phyloP scores from a whole-genome alignment of 2,797 vertebrate genomes.

The Microchirus variegatus region DNA sequence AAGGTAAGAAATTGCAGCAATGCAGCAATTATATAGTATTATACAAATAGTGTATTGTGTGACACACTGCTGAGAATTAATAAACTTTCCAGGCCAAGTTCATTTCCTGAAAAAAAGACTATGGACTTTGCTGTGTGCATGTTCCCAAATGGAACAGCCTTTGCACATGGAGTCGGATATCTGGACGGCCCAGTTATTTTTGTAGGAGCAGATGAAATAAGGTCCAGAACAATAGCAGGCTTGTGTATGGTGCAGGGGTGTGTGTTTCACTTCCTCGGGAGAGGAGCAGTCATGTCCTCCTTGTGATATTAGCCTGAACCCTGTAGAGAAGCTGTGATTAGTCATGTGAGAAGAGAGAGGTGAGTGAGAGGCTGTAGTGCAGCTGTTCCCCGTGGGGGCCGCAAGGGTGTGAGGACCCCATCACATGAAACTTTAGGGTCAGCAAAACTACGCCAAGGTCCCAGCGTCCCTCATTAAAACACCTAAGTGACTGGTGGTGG shows the following conservation, averaged over 20 bases:
- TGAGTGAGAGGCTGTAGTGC: slow-evolving; percentile 69
- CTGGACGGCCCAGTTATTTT: slow-evolving; percentile 59
- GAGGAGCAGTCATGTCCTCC: slow-evolving; percentile 63
- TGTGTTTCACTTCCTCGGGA: slow-evolving; percentile 65
- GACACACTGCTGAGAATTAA: slow-evolving; percentile 11
- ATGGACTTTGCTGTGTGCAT: slow-evolving; percentile 9
- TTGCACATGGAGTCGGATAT: slow-evolving; percentile 49
- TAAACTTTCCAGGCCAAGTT: slow-evolving; percentile 33
- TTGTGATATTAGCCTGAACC: slow-evolving; percentile 67
- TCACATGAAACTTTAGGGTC: slow-evolving; percentile 68
- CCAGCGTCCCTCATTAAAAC: slow-evolving; percentile 73
- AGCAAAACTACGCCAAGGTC: slow-evolving; percentile 65
- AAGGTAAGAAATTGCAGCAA: slow-evolving; percentile 82
- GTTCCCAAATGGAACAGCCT: slow-evolving; percentile 41
- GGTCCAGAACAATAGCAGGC: slow-evolving; percentile 69
- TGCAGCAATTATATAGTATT: too few relatives aligned
- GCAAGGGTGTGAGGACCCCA: slow-evolving; percentile 46
- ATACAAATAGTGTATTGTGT: background rate
- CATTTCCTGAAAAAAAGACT: slow-evolving; percentile 32
- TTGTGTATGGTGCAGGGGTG: slow-evolving; percentile 64
- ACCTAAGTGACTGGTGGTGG: slow-evolving; percentile 57
- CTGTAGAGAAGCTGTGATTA: slow-evolving; percentile 67
- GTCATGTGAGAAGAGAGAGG: slow-evolving; percentile 75
- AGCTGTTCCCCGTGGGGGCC: slow-evolving; percentile 74
- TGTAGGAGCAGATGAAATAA: slow-evolving; percentile 58